Conservation (phyloP, 2,888 invertebrate species). For the Pheosia tremula region DNA sequence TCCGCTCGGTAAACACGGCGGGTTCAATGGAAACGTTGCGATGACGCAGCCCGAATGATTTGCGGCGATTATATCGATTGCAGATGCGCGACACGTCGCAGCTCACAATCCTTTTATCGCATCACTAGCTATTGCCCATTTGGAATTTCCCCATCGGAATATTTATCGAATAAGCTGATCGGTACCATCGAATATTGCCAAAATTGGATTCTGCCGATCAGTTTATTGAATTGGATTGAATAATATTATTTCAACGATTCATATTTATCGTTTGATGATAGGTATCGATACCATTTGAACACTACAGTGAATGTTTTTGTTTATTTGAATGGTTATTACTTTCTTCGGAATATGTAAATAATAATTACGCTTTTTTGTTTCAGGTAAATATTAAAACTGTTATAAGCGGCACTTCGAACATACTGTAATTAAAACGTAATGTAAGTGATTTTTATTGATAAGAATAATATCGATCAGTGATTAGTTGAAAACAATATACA, state of each 20-base stretch:
- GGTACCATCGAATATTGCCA: constrained; percentile 33
- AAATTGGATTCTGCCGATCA: too few species aligned
- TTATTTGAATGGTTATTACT: too few species aligned
- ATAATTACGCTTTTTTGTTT: constrained; percentile 30
- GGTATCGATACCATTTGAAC: constrained; percentile 14
- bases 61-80: constrained; percentile 49
- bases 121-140: constrained; percentile 41
- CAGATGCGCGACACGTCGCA: constrained; percentile 50
- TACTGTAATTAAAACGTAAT: neutral
- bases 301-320: neutral
- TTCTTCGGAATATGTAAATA: neutral
- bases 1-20: constrained; percentile 21
- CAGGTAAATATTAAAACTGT: constrained; percentile 38
- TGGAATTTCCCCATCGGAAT: constrained; percentile 50
- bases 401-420: neutral
- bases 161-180: constrained; percentile 40
- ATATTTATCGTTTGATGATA: constrained; percentile 14
- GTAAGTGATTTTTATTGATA: neutral
- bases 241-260: constrained; percentile 24
- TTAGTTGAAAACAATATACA: neutral
- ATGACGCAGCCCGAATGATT: constrained; percentile 37
- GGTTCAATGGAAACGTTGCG: constrained; percentile 30
- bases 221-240: neutral
- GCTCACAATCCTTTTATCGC: constrained; percentile 53
- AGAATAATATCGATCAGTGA: neutral